Evolutionary conservation across 2,888 invertebrate species (phyloP).

Genomic region (Cetonia aurata): DNA sequence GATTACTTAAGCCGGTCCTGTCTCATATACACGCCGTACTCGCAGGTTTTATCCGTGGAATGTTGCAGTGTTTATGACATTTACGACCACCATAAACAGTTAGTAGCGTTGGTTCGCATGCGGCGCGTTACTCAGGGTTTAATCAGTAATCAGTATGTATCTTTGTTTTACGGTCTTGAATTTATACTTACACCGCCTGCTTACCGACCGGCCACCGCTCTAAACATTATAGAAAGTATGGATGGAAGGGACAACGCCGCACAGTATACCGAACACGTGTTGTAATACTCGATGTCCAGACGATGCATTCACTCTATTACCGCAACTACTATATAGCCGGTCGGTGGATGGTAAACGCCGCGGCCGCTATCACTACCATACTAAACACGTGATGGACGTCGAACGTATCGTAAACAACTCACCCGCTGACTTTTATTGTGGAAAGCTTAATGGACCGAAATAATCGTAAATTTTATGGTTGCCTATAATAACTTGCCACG

Average conservation of each 20-base stretch:
- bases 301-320: conserved; percentile 1
- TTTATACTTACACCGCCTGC: conserved; percentile 59
- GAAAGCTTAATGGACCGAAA: conserved; percentile 60
- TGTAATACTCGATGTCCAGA: conserved; percentile 33
- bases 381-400: conserved; percentile 53
- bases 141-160: conserved; percentile 66
- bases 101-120: conserved; percentile 61
- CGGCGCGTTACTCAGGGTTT: conserved; percentile 59
- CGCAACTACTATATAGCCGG: neutral
- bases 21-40: neutral
- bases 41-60: conserved; percentile 52
- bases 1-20: conserved; percentile 27
- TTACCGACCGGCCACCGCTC: too few relatives aligned
- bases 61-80: conserved; percentile 64
- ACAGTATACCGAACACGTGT: neutral
- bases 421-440: conserved; percentile 59
- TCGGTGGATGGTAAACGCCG: conserved; percentile 1
- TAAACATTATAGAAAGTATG: conserved; percentile 56
- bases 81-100: conserved; percentile 64
- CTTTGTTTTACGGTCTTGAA: conserved; percentile 62
- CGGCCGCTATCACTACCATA: conserved; percentile 29
- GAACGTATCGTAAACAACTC: conserved; percentile 58
- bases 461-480: conserved; percentile 60
- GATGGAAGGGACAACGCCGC: neutral
- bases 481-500: conserved; percentile 53